A percentile compares a stretch with the other conserved stretches of the same genome.
phyloP scores from a whole-genome alignment of 2,888 invertebrate species.

The Ethmia dodecea region DNA sequence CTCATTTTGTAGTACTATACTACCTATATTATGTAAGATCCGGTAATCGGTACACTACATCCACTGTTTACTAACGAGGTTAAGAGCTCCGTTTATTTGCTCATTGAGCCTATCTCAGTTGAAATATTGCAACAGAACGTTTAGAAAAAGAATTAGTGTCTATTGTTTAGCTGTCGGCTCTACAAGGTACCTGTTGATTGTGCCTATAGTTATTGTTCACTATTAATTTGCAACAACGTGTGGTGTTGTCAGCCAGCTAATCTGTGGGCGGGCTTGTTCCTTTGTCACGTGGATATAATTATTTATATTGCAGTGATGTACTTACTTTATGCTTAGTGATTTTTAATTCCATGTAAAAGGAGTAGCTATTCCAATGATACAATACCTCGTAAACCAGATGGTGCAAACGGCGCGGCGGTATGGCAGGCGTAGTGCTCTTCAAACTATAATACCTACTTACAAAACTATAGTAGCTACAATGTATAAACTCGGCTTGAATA shows the following conservation, averaged over 20 bases:
- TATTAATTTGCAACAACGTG: conserved; percentile 1
- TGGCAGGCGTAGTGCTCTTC: conserved; percentile 8
- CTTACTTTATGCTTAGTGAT: not conserved
- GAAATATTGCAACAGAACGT: conserved; percentile 5
- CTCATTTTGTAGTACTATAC: conserved; percentile 20
- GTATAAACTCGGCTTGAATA: too few relatives aligned
- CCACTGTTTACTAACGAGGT: conserved; percentile 6
- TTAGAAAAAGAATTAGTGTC: conserved; percentile 5
- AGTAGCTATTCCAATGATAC: too few relatives aligned
- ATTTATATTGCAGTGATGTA: not conserved
- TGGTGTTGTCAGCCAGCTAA: conserved; percentile 4
- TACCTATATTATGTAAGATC: conserved; percentile 16
- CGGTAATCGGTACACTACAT: conserved; percentile 11
- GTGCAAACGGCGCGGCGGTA: not conserved
- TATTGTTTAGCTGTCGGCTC: conserved; percentile 3
- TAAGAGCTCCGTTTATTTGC: conserved; percentile 1
- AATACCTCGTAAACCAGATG: conserved; percentile 10
- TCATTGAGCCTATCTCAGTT: too few relatives aligned
- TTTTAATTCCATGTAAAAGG: too few relatives aligned
- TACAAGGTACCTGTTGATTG: not conserved
- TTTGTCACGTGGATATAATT: not conserved
- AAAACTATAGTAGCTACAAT: too few relatives aligned
- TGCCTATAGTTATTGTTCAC: conserved; percentile 5
- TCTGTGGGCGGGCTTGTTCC: conserved; percentile 3
- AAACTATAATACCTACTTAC: too few relatives aligned